Evolutionary conservation across 2,797 vertebrate species (phyloP).

Genomic region (Myoxocephalus aenaeus): DNA sequence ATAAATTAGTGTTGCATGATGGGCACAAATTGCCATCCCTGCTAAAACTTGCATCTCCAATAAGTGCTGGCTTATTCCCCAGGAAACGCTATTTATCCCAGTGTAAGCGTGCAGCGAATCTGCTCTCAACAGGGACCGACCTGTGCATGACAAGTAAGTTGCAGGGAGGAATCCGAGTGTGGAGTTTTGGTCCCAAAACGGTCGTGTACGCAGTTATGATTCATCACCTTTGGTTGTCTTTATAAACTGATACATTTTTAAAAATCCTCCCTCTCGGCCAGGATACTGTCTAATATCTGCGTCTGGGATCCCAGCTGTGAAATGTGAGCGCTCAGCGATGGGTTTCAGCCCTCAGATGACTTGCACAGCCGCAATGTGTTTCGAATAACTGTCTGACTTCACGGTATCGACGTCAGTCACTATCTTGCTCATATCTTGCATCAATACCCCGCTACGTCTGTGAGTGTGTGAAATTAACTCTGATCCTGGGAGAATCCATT

Average conservation of each 20-base stretch:
- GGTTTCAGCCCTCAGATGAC: conserved; percentile 51
- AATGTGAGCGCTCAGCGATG: conserved; percentile 58
- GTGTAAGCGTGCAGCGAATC: conserved; percentile 53
- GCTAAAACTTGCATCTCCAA: conserved; percentile 69
- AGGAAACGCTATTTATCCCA: conserved; percentile 65
- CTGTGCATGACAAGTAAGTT: conserved; percentile 60
- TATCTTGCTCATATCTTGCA: conserved; percentile 46
- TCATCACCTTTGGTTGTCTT: conserved; percentile 46
- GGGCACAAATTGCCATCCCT: conserved; percentile 73
- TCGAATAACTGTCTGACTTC: conserved; percentile 45
- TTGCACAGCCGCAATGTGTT: conserved; percentile 49
- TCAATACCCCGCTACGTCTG: conserved; percentile 23
- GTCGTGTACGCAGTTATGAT: conserved; percentile 37
- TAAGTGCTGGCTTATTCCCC: conserved; percentile 56
- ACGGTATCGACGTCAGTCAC: conserved; percentile 33
- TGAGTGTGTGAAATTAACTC: conserved; percentile 31
- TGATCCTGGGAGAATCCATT: neutral
- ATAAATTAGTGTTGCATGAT: conserved; percentile 79
- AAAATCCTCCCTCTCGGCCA: conserved; percentile 33
- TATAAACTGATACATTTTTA: conserved; percentile 56
- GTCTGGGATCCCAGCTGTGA: conserved; percentile 59
- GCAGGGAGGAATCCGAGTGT: conserved; percentile 21
- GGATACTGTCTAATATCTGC: conserved; percentile 50
- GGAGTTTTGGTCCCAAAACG: conserved; percentile 30
- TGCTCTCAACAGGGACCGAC: conserved; percentile 48